Conservation (phyloP, 2,113 vertebrate genomes). For the Gadus macrocephalus region DNA sequence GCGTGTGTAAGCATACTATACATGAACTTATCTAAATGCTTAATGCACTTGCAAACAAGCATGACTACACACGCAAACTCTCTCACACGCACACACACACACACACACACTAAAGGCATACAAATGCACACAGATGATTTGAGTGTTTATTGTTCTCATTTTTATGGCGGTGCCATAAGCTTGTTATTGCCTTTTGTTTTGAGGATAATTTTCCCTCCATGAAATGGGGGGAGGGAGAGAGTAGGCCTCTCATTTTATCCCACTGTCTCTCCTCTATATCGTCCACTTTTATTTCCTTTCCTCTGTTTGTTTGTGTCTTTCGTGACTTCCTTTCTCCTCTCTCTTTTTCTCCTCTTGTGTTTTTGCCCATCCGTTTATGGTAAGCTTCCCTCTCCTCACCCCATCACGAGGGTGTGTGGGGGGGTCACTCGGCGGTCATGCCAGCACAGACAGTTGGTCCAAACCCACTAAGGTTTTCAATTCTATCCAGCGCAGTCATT, state of each 20-base stretch:
- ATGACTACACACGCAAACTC: constrained; percentile 3
- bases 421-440: constrained; percentile 52
- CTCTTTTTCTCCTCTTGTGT: background rate
- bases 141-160: constrained; percentile 69
- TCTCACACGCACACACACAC: constrained; percentile 10
- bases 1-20: too few species aligned
- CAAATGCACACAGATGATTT: constrained; percentile 49
- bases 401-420: constrained; percentile 29
- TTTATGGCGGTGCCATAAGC: constrained; percentile 68
- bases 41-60: too few species aligned
- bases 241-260: constrained; percentile 50
- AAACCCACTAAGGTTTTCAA: constrained; percentile 30
- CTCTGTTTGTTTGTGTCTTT: constrained; percentile 11
- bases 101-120: constrained; percentile 14
- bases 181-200: constrained; percentile 74
- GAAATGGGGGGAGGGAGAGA: constrained; percentile 56
- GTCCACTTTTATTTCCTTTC: constrained; percentile 3
- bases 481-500: background rate
- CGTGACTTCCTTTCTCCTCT: background rate
- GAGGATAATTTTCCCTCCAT: constrained; percentile 67
- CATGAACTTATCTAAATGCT: too few species aligned
- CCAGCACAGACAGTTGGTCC: constrained; percentile 51
- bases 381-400: constrained; percentile 7
- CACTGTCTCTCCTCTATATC: constrained; percentile 13
- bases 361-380: background rate